phyloP scores from a whole-genome alignment of 2,113 vertebrate genomes.

The Sula dactylatra region DNA sequence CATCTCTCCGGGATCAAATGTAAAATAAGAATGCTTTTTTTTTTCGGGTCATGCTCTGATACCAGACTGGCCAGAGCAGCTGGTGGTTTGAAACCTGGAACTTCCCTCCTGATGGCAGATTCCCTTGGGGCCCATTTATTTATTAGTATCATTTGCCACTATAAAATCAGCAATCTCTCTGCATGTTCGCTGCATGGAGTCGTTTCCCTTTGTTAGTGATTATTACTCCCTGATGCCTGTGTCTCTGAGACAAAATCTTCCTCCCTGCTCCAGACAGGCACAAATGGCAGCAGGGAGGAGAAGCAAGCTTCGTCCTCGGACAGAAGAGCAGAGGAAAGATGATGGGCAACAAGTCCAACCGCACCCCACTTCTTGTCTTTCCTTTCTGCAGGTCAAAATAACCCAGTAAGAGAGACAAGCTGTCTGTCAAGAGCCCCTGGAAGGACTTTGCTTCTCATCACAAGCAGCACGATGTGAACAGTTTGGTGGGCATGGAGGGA shows the following conservation, averaged over 20 bases:
- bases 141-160: not conserved
- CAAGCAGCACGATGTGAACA: not conserved
- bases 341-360: not conserved
- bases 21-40: not conserved
- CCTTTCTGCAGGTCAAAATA: not conserved
- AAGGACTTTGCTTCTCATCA: not conserved
- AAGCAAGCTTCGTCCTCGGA: not conserved
- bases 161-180: not conserved
- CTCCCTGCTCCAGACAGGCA: not conserved
- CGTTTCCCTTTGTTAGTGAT: not conserved
- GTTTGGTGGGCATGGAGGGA: not conserved
- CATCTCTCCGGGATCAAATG: not conserved
- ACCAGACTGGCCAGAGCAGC: not conserved
- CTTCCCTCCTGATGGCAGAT: not conserved
- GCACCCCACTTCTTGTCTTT: not conserved
- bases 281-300: not conserved
- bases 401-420: not conserved
- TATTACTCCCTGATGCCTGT: not conserved
- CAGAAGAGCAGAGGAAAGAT: not conserved
- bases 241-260: not conserved
- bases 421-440: not conserved
- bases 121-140: not conserved
- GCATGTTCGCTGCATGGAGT: not conserved
- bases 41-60: not conserved
- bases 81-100: not conserved